Evolutionary conservation across 2,113 vertebrate species (phyloP).

Genomic region (Muntiacus reevesi): DNA sequence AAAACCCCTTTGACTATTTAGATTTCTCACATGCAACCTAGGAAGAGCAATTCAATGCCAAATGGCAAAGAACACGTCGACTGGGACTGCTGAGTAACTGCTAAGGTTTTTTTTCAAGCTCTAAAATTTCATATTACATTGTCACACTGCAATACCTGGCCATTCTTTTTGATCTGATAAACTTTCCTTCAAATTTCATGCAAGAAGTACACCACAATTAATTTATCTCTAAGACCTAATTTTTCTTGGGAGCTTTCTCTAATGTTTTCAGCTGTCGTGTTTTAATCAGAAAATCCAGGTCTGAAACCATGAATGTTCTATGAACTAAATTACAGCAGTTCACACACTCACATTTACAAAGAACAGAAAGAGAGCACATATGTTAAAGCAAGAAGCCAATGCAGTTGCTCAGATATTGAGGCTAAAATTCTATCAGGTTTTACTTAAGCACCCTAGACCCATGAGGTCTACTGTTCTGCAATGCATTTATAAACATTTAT

Average conservation of each 20-base stretch:
- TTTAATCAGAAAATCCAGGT: neutral
- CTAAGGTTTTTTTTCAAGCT: neutral
- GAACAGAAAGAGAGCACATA: neutral
- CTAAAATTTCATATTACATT: neutral
- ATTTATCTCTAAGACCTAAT: neutral
- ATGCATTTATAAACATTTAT: neutral
- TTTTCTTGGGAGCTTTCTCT: neutral
- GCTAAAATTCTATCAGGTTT: neutral
- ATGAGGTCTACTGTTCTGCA: neutral
- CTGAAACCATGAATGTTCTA: neutral
- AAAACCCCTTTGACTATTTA: neutral
- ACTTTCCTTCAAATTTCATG: neutral
- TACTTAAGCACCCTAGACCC: neutral
- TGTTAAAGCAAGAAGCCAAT: neutral
- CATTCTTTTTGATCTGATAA: neutral
- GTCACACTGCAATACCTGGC: neutral
- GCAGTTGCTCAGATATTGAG: neutral
- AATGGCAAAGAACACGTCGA: neutral
- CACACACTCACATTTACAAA: neutral
- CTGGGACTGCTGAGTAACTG: neutral
- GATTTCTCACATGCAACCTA: neutral
- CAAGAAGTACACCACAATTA: neutral
- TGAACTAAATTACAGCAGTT: neutral
- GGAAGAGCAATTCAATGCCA: neutral
- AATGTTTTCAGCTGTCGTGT: neutral